Conservation (phyloP, 2,888 invertebrate genomes). For the Esperia sulphurella region DNA sequence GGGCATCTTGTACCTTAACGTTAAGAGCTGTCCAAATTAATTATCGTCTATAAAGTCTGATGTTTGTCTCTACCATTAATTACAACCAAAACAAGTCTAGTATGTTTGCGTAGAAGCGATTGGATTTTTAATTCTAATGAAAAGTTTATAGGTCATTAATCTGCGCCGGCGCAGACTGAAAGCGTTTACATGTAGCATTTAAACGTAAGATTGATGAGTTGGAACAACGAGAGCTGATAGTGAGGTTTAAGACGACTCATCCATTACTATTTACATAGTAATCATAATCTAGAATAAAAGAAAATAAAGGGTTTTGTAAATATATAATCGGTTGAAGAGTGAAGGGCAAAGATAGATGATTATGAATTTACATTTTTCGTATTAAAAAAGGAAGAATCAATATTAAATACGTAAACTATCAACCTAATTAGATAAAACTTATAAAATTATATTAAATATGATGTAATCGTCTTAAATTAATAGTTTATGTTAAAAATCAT, state of each 20-base stretch:
- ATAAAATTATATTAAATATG: too few species aligned
- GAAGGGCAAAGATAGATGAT: too few species aligned
- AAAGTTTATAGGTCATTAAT: slow-evolving; percentile 35
- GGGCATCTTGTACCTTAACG: neutral
- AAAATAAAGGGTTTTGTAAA: neutral
- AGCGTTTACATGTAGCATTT: slow-evolving; percentile 63
- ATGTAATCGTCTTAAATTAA: too few species aligned
- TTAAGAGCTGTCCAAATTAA: neutral
- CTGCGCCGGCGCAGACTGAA: slow-evolving; percentile 34
- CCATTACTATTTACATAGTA: slow-evolving; percentile 63
- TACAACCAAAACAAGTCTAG: neutral
- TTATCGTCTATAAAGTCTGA: neutral
- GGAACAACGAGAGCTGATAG: slow-evolving; percentile 50
- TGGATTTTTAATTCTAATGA: slow-evolving; percentile 27
- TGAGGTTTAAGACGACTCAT: slow-evolving; percentile 43
- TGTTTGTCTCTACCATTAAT: too few species aligned
- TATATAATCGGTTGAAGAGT: neutral
- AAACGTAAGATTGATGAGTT: slow-evolving; percentile 58
- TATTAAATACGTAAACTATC: too few species aligned
- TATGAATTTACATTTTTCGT: too few species aligned
- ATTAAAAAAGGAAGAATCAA: too few species aligned
- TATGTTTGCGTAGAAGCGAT: slow-evolving; percentile 14
- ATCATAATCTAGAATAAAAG: slow-evolving; percentile 25
- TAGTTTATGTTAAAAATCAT: too few species aligned
- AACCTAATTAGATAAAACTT: too few species aligned